A percentile compares a stretch with the other conserved stretches of the same genome.
Conservation (phyloP, 2,797 vertebrate species). For the Tadarida brasiliensis region DNA sequence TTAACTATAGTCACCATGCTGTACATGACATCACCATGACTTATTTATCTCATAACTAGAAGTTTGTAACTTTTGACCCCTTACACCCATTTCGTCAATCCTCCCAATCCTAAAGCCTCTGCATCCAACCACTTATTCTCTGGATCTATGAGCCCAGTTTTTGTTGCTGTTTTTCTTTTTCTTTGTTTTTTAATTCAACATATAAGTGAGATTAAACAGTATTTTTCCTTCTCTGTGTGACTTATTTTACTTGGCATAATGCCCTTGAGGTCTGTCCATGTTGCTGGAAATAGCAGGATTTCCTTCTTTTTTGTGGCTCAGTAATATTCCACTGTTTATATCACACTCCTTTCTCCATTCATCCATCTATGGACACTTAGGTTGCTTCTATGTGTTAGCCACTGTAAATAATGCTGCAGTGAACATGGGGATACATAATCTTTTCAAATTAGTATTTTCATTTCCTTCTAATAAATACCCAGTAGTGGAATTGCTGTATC, state of each 20-base stretch:
- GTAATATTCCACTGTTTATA: not conserved
- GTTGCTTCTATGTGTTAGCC: not conserved
- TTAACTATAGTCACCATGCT: not conserved
- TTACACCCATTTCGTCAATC: not conserved
- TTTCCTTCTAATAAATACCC: not conserved
- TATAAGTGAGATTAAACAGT: not conserved
- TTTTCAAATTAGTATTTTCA: not conserved
- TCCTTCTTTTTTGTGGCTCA: not conserved
- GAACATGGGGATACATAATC: not conserved
- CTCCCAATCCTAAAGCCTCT: not conserved
- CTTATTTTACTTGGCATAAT: not conserved
- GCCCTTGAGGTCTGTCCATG: not conserved
- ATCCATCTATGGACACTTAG: not conserved
- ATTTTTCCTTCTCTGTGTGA: not conserved
- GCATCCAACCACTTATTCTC: not conserved
- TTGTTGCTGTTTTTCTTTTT: not conserved
- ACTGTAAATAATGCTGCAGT: not conserved
- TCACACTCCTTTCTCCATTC: not conserved
- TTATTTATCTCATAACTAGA: not conserved
- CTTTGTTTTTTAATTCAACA: not conserved
- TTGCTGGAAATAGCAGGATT: not conserved
- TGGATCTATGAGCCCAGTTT: not conserved
- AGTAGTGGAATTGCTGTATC: not conserved
- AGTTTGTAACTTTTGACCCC: not conserved
- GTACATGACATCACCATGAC: not conserved